Evolutionary conservation across 2,888 invertebrate genomes (phyloP).

Genomic region (Chrysomela aeneicollis): DNA sequence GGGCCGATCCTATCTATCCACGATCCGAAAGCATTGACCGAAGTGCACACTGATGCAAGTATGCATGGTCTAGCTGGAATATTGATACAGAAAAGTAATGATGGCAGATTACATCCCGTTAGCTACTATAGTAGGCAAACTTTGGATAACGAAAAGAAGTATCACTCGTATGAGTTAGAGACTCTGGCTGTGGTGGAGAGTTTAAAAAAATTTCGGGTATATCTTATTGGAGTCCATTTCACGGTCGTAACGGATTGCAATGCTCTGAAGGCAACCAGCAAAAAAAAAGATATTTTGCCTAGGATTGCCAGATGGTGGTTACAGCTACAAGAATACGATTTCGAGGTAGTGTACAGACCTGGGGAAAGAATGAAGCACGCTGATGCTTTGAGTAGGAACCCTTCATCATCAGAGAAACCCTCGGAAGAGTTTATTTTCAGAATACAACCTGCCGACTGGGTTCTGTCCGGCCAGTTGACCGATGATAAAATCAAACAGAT

Average conservation of each 20-base stretch:
- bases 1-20: background rate
- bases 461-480: too few species aligned
- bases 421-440: background rate
- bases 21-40: background rate
- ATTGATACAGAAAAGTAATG: background rate
- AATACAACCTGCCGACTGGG: slow-evolving; percentile 32
- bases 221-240: slow-evolving; percentile 50
- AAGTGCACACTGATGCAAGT: slow-evolving; percentile 11
- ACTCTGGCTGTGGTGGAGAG: slow-evolving; percentile 4
- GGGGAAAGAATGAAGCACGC: slow-evolving; percentile 41
- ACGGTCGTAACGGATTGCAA: slow-evolving; percentile 44
- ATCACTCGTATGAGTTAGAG: slow-evolving; percentile 38
- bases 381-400: slow-evolving; percentile 45
- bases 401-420: background rate
- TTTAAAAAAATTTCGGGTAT: slow-evolving; percentile 49
- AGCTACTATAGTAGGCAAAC: background rate
- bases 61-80: background rate
- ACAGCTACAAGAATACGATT: too few species aligned
- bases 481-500: slow-evolving; percentile 26
- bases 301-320: too few species aligned
- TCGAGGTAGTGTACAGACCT: slow-evolving; percentile 39
- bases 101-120: slow-evolving; percentile 3
- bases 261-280: slow-evolving; percentile 34
- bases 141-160: background rate
- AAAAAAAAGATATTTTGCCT: slow-evolving; percentile 45